Percentiles rank a stretch among this genome's conserved stretches.
phyloP scores from a whole-genome alignment of 2,888 invertebrate genomes.

The Vesta saturnalis region DNA sequence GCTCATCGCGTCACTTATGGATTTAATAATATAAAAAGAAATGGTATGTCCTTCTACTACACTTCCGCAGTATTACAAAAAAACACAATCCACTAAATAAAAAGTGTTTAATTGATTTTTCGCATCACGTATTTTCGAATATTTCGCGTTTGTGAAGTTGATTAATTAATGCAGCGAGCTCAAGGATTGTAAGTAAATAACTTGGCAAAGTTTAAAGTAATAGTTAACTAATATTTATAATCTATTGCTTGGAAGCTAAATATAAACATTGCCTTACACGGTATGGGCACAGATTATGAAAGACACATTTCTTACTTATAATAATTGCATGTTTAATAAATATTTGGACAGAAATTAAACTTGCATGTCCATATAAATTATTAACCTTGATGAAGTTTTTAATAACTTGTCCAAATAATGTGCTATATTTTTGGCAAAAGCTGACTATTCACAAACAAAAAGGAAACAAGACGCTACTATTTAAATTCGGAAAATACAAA shows the following conservation, averaged over 20 bases:
- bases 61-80: background rate
- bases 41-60: slow-evolving; percentile 6
- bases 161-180: slow-evolving; percentile 1
- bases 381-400: background rate
- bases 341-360: slow-evolving; percentile 2
- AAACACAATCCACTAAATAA: background rate
- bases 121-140: background rate
- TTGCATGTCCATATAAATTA: background rate
- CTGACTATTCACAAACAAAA: too few species aligned
- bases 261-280: slow-evolving; percentile 13
- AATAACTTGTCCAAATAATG: background rate
- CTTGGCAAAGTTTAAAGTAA: background rate
- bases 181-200: background rate
- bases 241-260: slow-evolving; percentile 2
- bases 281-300: background rate
- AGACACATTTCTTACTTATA: background rate
- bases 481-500: too few species aligned
- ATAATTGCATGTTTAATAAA: slow-evolving; percentile 5
- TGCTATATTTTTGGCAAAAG: too few species aligned
- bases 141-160: too few species aligned
- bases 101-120: too few species aligned
- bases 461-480: too few species aligned
- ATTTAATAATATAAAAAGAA: too few species aligned
- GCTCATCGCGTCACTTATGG: slow-evolving; percentile 29
- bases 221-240: background rate